phyloP scores from a whole-genome alignment of 2,888 invertebrate genomes.

The Tillus elongatus region DNA sequence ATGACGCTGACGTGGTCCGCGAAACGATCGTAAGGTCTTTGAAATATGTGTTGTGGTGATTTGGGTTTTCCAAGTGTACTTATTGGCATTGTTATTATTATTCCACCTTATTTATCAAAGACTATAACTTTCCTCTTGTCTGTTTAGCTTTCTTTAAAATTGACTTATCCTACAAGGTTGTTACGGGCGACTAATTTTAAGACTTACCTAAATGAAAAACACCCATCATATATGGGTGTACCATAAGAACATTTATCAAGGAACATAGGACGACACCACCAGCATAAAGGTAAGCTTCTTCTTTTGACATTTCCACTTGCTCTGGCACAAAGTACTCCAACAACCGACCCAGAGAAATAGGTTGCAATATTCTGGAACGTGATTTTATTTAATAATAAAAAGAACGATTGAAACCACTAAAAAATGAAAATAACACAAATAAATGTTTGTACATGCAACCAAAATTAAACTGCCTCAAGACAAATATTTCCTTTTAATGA shows the following conservation, averaged over 20 bases:
- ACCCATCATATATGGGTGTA: slow-evolving; percentile 89
- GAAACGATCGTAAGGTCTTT: too few relatives aligned
- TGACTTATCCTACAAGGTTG: too few relatives aligned
- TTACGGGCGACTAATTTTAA: too few relatives aligned
- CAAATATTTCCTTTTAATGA: background rate
- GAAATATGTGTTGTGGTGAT: too few relatives aligned
- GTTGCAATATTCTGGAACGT: slow-evolving; percentile 35
- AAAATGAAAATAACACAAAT: slow-evolving; percentile 1
- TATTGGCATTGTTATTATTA: too few relatives aligned
- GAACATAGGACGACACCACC: slow-evolving; percentile 66
- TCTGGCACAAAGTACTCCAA: slow-evolving; percentile 51
- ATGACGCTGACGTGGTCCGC: too few relatives aligned
- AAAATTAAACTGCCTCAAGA: background rate
- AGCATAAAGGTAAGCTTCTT: slow-evolving; percentile 70
- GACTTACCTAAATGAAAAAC: slow-evolving; percentile 76
- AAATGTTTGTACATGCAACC: background rate
- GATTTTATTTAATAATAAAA: background rate
- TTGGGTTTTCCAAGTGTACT: too few relatives aligned
- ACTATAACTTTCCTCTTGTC: too few relatives aligned
- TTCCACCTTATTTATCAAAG: too few relatives aligned
- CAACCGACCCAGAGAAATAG: slow-evolving; percentile 53
- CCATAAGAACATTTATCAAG: slow-evolving; percentile 64
- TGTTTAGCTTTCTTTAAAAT: too few relatives aligned
- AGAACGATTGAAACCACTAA: slow-evolving; percentile 1
- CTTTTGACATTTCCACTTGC: slow-evolving; percentile 34